Base-by-base conservation (phyloP, 2,113 vertebrate species). In the Ctenodactylus gundi region DNA sequence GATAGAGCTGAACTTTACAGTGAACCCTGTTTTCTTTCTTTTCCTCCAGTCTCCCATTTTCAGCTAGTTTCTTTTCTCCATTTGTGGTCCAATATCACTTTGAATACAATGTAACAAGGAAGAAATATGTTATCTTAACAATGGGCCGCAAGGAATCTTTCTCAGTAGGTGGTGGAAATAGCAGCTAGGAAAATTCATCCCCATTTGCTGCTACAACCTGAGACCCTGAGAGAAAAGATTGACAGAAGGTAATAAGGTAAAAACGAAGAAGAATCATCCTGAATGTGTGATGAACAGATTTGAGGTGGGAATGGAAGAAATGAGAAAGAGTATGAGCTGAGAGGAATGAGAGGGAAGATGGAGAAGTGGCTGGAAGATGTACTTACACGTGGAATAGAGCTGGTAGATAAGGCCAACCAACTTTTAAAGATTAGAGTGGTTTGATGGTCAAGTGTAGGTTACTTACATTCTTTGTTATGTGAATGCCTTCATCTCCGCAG, bases 391-490 rank as follows among this genome's bases (percentile, higher is more conserved):
- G 27, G 46, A 55, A 72, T 1, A 2, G 4, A 36, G 7, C 70
- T 36, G 36, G 9, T 18, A 87, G 62, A 92, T 73, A 92, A n/a
- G 20, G 13, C 10, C 39, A 49, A n/a, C n/a, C 27, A 41, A 41
- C 62, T 73, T 87, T 77, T 36, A 53, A 85, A 73, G 13, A 41
- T 53, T 36, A 89, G 41, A 5, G 83, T 86, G 3, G 9, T 55
- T 57, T 81, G 41, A 23, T 75, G 51, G 51, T 91, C 39, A 44
- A 51, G 36, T 73, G 91, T 80, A 88, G n/a, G 25, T 57, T 57
- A 17, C 82, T 80, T 84, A 36, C 76, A 64, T 90, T 82, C 55
- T 94, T 76, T 94, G 85, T 29, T 31, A 3, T 86, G 70, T 23
- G 78, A 64, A 90, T 86, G 23, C 17, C 27, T 92, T 92, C 51